Base-by-base conservation (phyloP, 2,113 vertebrate species). In the Rana temporaria region DNA sequence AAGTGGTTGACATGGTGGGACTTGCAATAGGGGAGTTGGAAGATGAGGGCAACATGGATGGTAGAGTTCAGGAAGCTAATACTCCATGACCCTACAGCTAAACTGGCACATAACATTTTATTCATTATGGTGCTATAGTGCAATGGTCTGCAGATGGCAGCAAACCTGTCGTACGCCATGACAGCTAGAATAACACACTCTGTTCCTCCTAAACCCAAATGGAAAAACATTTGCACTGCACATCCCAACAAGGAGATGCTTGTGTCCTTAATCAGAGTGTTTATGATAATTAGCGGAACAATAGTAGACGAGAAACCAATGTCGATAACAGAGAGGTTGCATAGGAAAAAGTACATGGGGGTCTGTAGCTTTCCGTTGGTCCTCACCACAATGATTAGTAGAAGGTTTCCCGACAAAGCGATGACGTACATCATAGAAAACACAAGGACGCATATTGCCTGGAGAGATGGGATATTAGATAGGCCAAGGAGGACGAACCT, bases 241-340 rank as follows among this genome's bases (percentile, higher is more conserved):
- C 72, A 79, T 16, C 15, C 77, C 0, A 32, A 16, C 12, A 30
- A 15, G 4, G 63, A 67, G 14, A 79, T 79, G 15, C 63, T 79
- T 19, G 17, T 67, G 24, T 68, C 52, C 1, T 12, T 19, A 6
- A 48, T 15, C 22, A 79, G 17, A 5, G 77, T 79, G 52, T 67
- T 68, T 17, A 57, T 42, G 4, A 79, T 11, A 1, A 68, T 12
- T 79, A 53, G 20, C 14, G 59, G 59, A 9, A 53, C 75, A 19
- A 78, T 65, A 14, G 75, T 19, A 7, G 32, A 78, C 0, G 34
- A 52, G n/a, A 78, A 65, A n/a, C 38, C 1, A 6, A 78, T 65
- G 75, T 78, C 75, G 53, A 78, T 78, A 14, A 78, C 4, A 15
- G 60, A 52, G 20, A 78, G 75, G n/a, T 64, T 78, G 15, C 38